phyloP scores from a whole-genome alignment of 2,888 invertebrate species.

The Hirudinaria manillensis region DNA sequence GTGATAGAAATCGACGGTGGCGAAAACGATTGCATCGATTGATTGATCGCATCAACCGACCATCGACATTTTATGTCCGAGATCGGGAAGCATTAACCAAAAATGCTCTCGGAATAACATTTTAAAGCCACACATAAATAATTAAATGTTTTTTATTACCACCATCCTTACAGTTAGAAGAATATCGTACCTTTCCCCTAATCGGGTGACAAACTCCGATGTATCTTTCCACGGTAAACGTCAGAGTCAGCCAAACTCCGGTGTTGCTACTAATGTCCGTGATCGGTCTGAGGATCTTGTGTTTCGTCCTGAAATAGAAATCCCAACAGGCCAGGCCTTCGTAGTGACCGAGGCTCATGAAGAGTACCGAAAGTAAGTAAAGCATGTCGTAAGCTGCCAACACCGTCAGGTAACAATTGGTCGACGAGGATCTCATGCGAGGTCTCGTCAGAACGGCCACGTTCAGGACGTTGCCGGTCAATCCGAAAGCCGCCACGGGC shows the following conservation, averaged over 20 bases:
- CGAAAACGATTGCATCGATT: neutral
- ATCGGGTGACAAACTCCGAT: conserved; percentile 71
- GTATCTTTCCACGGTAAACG: conserved; percentile 71
- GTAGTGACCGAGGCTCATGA: conserved; percentile 36
- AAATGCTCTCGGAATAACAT: neutral
- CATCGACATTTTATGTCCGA: no score
- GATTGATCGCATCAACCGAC: no score
- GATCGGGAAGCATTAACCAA: neutral
- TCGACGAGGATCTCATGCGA: conserved; percentile 47
- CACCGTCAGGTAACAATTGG: conserved; percentile 63
- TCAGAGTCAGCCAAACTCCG: conserved; percentile 70
- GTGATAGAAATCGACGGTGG: neutral
- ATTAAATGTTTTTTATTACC: neutral
- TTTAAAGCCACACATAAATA: neutral
- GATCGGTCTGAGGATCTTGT: conserved; percentile 60
- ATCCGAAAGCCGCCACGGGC: conserved; percentile 45
- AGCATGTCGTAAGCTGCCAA: conserved; percentile 68
- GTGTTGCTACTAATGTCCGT: conserved; percentile 65
- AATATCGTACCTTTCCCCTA: conserved; percentile 63
- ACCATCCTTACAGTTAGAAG: no score
- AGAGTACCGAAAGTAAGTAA: conserved; percentile 62
- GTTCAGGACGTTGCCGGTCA: conserved; percentile 49
- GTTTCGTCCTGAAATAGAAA: conserved; percentile 35
- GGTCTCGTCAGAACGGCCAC: conserved; percentile 49
- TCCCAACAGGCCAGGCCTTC: neutral